Conservation (phyloP, 1,140 invertebrate genomes). For the Luehdorfia chinensis region DNA sequence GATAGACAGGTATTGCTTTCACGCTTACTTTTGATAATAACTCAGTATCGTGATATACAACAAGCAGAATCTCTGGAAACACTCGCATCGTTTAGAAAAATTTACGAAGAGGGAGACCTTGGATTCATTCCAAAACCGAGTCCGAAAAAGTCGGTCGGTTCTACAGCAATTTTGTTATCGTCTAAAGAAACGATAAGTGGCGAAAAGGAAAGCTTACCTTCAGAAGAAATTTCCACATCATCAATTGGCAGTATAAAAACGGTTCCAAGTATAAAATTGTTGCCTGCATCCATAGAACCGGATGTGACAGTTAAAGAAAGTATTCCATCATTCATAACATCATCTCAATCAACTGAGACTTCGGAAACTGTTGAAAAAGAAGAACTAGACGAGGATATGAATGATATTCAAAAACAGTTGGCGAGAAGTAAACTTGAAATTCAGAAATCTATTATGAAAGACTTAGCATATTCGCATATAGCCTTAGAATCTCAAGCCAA, state of each 20-base stretch:
- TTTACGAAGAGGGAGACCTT: slow-evolving; percentile 78
- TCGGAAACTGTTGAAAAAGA: slow-evolving; percentile 33
- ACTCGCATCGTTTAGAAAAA: slow-evolving; percentile 56
- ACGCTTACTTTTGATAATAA: slow-evolving; percentile 74
- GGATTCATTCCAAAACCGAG: slow-evolving; percentile 76
- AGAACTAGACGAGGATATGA: slow-evolving; percentile 31
- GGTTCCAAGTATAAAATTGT: slow-evolving; percentile 51
- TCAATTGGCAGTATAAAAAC: slow-evolving; percentile 53
- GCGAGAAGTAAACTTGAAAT: slow-evolving; percentile 61
- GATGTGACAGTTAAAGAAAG: slow-evolving; percentile 40
- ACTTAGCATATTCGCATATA: slow-evolving; percentile 52
- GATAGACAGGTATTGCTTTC: slow-evolving; percentile 76
- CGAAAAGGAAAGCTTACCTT: slow-evolving; percentile 27
- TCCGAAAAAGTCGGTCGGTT: slow-evolving; percentile 35
- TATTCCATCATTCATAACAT: slow-evolving; percentile 49
- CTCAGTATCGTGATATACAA: slow-evolving; percentile 55
- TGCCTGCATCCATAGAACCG: slow-evolving; percentile 37
- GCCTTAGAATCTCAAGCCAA: slow-evolving; percentile 36
- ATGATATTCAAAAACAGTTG: slow-evolving; percentile 48
- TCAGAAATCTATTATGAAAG: slow-evolving; percentile 61
- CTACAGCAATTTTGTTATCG: slow-evolving; percentile 19
- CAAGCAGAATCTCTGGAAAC: slow-evolving; percentile 60
- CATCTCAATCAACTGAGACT: slow-evolving; percentile 47
- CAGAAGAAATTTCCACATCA: slow-evolving; percentile 28
- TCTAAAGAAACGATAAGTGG: slow-evolving; percentile 36